Percentiles rank a stretch among this genome's conserved stretches.
phyloP scores from a whole-genome alignment of 2,797 vertebrate genomes.

The Spondyliosoma cantharus region DNA sequence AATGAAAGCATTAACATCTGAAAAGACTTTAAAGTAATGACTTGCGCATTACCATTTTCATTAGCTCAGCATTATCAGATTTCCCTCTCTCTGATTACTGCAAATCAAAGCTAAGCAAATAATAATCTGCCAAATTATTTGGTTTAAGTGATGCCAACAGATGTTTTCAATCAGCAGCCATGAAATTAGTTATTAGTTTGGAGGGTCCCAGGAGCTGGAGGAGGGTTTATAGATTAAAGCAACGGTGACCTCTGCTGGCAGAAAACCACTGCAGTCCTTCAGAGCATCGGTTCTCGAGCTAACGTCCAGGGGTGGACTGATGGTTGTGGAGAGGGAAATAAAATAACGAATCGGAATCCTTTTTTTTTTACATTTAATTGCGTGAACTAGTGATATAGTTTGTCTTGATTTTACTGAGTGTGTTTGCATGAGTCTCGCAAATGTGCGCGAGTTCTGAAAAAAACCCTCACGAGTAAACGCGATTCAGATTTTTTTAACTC shows the following conservation, averaged over 20 bases:
- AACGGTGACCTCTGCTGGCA: constrained; percentile 67
- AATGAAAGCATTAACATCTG: constrained; percentile 69
- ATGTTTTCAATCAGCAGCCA: constrained; percentile 70
- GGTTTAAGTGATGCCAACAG: constrained; percentile 67
- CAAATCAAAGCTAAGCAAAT: constrained; percentile 59
- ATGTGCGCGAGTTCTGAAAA: too few species aligned
- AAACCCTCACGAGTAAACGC: too few species aligned
- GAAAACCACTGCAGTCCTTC: neutral
- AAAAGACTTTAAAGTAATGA: constrained; percentile 67
- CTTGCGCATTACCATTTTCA: constrained; percentile 66
- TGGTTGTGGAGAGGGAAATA: too few species aligned
- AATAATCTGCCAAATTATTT: constrained; percentile 64
- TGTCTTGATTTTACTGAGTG: too few species aligned
- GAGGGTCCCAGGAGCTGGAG: constrained; percentile 25
- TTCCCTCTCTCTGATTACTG: constrained; percentile 61
- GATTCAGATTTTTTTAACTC: too few species aligned
- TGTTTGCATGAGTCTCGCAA: too few species aligned
- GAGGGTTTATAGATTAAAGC: constrained; percentile 10
- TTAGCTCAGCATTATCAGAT: constrained; percentile 67
- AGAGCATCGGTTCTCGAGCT: too few species aligned
- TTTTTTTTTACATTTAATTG: too few species aligned
- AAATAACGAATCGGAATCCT: too few species aligned
- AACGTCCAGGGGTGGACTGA: too few species aligned
- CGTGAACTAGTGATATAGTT: too few species aligned
- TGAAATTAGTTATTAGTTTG: constrained; percentile 59